Conservation (phyloP, 1,140 invertebrate species). For the Dendroctonus valens region DNA sequence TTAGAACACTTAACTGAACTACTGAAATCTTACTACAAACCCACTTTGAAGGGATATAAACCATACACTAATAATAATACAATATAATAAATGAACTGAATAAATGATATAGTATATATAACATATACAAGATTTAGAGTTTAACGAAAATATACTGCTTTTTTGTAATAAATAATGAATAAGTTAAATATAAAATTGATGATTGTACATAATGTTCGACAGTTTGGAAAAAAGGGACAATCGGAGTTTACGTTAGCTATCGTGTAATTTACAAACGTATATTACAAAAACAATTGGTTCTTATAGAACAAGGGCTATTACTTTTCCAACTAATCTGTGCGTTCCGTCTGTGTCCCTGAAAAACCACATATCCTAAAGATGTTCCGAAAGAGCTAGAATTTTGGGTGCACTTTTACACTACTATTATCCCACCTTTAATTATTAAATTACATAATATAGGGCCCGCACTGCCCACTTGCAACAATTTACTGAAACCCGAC, state of each 20-base stretch:
- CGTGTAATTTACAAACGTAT: too few species aligned
- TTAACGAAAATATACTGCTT: background rate
- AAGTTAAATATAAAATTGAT: slow-evolving; percentile 4
- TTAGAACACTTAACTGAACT: too few species aligned
- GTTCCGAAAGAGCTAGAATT: slow-evolving; percentile 29
- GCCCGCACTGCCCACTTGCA: slow-evolving; percentile 8
- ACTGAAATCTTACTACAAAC: too few species aligned
- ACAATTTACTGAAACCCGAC: slow-evolving; percentile 31
- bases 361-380: slow-evolving; percentile 7
- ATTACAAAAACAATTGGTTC: background rate
- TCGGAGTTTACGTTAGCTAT: too few species aligned
- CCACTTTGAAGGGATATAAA: too few species aligned
- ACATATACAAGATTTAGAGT: background rate
- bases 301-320: background rate
- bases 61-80: too few species aligned
- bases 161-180: too few species aligned
- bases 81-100: background rate
- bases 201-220: background rate
- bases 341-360: slow-evolving; percentile 8
- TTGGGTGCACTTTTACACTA: slow-evolving; percentile 30
- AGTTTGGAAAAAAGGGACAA: background rate
- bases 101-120: background rate
- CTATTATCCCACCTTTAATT: slow-evolving; percentile 36
- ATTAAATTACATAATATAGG: slow-evolving; percentile 35
- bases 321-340: slow-evolving; percentile 13